Evolutionary conservation across 2,113 vertebrate genomes (phyloP), one percentile per base, ranked within the genome.

Genomic region (Chitala chitala): DNA sequence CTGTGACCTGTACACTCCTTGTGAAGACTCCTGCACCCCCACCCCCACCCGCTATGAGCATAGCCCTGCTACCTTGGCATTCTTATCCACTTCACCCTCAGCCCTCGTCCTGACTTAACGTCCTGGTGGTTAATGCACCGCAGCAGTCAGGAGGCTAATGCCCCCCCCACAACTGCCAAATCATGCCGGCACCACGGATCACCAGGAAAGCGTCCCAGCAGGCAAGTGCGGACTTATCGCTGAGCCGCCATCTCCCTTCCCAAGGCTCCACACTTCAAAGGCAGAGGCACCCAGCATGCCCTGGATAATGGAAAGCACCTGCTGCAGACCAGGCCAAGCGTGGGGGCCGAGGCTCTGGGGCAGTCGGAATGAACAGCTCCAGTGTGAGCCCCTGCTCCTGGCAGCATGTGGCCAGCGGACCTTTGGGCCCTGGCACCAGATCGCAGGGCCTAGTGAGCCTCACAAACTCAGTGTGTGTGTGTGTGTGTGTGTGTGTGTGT

Each of bases 241-340:
- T 51, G 55, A 80, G 75, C 80, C 71, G n/a, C 75, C 76, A 78
- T 80, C 77, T 79, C 72, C 70, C 29, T 55, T 75, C 73, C 54
- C 64, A 17, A 31, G 77, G 72, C 73, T 74, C 73, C 63, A 26
- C 61, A 76, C 82, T 83, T 83, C 83, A 85, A 85, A 83, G 75
- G 65, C 77, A 24, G 31, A 4, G 26, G 36, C 58, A 54, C 38
- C 42, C 54, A 24, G 48, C 31, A 38, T 17, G 38, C 31, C 69
- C 63, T 9, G 20, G 7, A 56, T 82, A 82, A 80, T 80, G 69
- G 76, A 61, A 81, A 78, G 76, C 82, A 84, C 76, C 80, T 82
- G 81, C 64, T 13, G 42, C 53, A 48, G 65, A 44, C n/a, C 24
- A 24, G 72, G 70, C 59, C 2, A 69, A 73, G 78, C 75, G 80